Evolutionary conservation across 2,113 vertebrate species (phyloP).

Genomic region (Megaceryle torquata): DNA sequence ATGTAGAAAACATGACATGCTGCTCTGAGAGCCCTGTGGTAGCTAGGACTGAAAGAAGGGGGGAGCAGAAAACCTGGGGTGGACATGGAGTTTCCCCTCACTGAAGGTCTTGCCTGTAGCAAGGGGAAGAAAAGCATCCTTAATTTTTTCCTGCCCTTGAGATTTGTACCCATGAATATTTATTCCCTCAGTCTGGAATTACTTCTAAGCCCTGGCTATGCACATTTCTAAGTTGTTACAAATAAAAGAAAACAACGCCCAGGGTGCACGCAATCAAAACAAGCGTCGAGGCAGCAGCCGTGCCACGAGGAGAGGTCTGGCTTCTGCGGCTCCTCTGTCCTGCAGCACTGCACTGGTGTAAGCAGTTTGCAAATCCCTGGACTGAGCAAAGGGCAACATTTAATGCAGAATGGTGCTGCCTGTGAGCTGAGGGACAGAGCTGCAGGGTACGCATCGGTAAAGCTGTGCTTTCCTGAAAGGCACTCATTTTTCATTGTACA

Average conservation of each 20-base stretch:
- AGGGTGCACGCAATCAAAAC: background rate
- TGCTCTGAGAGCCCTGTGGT: background rate
- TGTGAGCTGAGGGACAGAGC: background rate
- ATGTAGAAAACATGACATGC: constrained; percentile 44
- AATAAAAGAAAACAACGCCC: background rate
- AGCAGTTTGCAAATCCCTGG: background rate
- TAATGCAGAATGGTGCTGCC: background rate
- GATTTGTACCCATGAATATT: background rate
- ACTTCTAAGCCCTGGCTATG: background rate
- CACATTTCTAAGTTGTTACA: background rate
- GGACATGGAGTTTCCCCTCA: rapidly evolving
- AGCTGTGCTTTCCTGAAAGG: background rate
- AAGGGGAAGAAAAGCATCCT: background rate
- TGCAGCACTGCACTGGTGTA: rapidly evolving
- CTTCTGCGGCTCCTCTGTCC: background rate
- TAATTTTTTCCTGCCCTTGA: background rate
- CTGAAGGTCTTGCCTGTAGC: background rate
- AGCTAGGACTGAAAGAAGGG: background rate
- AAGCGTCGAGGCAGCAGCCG: background rate
- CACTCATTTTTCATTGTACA: background rate
- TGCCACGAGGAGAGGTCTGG: background rate
- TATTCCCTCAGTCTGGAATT: background rate
- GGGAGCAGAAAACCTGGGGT: background rate
- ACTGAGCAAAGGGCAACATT: background rate
- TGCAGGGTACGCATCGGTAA: background rate